Evolutionary conservation across 2,888 invertebrate genomes (phyloP), one percentile per base, ranked within the genome.

Genomic region (Drosophila macrothrix): DNA sequence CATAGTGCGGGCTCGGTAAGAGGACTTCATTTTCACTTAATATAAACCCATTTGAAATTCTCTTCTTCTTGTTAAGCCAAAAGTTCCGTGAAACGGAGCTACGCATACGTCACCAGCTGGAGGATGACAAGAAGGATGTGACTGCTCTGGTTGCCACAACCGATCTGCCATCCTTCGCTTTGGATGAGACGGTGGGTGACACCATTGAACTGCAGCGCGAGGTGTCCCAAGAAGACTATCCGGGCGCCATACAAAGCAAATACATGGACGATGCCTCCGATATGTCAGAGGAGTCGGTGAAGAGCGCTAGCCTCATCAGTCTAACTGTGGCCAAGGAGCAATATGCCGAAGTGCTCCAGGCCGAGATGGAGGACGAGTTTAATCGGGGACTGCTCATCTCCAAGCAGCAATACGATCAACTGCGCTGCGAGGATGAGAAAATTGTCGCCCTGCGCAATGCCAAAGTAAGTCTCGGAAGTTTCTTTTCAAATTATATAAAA

Each of bases 341-440:
- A 12, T 91, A 91, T 39, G 83, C 86, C n/a, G 79, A 76, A 3
- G 87, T 89, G 50, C 73, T 93, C 41, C 83, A 92, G 52, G 68
- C 73, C 4, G 91, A 92, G 69, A 83, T 92, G 75, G 92, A 93
- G 41, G 81, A 85, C n/a, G 91, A 92, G 67, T 85, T 90, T 22
- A 84, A 83, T 52, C 91, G 93, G 3, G 94, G 94, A 2, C 94
- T 94, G 75, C 93, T 95, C 91, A 93, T 95, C 55, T 92, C 93
- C 0, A 93, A 93, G 53, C 94, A 94, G 46, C 94, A 95, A 71
- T 94, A 93, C 78, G 94, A 94, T 60, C 93, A 93, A 62, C 88
- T 95, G 56, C 94, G 94, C 78, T 95, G 94, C 78, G 95, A 95
- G 82, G 94, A 94, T 76, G 94, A 94, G 1, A 92, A 94, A 67